Evolutionary conservation across 2,797 vertebrate genomes (phyloP).

Genomic region (Gymnopithys bicolor): DNA sequence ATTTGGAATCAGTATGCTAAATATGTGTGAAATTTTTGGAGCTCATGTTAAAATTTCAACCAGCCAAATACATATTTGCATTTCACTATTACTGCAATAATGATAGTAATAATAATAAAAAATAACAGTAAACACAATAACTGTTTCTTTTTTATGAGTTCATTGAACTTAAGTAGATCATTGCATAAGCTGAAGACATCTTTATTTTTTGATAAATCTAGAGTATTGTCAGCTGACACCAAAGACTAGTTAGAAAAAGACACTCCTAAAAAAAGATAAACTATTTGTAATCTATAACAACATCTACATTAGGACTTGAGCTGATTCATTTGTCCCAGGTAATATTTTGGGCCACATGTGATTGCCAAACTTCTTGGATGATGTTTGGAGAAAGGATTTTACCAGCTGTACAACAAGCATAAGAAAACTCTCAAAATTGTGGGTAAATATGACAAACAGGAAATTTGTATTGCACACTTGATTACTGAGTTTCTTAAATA

Average conservation of each 20-base stretch:
- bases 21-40: neutral
- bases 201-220: neutral
- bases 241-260: neutral
- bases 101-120: neutral
- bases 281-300: neutral
- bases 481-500: neutral
- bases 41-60: neutral
- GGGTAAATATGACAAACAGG: neutral
- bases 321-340: neutral
- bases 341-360: neutral
- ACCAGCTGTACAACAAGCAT: neutral
- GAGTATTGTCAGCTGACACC: neutral
- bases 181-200: neutral
- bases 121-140: neutral
- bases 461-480: neutral
- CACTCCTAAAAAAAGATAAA: neutral
- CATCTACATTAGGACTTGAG: neutral
- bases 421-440: neutral
- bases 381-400: neutral
- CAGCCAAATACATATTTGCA: neutral
- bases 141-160: neutral
- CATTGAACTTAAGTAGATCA: neutral
- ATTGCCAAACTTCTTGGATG: neutral
- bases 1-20: conserved; percentile 8
- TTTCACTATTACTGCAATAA: conserved; percentile 2